Conservation (phyloP, 2,888 invertebrate species). For the Drosophila vallismaia region DNA sequence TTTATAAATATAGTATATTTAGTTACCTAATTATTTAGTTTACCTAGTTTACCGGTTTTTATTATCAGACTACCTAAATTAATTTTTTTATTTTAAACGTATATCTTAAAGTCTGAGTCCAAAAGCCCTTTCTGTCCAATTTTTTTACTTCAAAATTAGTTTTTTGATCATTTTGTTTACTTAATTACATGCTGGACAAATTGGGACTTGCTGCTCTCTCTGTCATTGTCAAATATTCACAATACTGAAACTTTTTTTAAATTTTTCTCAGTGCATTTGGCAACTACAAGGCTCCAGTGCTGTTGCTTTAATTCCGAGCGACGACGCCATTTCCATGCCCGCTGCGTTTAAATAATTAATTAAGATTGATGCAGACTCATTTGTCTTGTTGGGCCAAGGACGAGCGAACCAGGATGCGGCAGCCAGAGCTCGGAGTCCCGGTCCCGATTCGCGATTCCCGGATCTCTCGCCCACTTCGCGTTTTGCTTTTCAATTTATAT, state of each 20-base stretch:
- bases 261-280: conserved; percentile 5
- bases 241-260: background rate
- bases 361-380: conserved; percentile 80
- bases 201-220: too few relatives aligned
- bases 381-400: conserved; percentile 72
- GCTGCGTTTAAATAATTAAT: conserved; percentile 80
- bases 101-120: too few relatives aligned
- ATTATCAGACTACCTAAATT: too few relatives aligned
- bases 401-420: conserved; percentile 34
- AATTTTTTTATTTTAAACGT: too few relatives aligned
- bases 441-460: background rate
- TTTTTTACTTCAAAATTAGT: too few relatives aligned
- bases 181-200: too few relatives aligned
- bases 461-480: conserved; percentile 64
- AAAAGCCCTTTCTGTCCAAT: too few relatives aligned
- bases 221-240: background rate
- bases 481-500: conserved; percentile 75
- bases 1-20: background rate
- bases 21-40: too few relatives aligned
- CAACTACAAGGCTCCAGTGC: conserved; percentile 23
- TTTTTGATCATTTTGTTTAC: too few relatives aligned
- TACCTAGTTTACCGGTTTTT: too few relatives aligned
- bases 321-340: conserved; percentile 74
- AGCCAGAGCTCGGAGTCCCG: background rate
- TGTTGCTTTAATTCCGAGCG: conserved; percentile 68